Evolutionary conservation across 2,888 invertebrate species (phyloP).

Genomic region (Amblyjoppa proteus): DNA sequence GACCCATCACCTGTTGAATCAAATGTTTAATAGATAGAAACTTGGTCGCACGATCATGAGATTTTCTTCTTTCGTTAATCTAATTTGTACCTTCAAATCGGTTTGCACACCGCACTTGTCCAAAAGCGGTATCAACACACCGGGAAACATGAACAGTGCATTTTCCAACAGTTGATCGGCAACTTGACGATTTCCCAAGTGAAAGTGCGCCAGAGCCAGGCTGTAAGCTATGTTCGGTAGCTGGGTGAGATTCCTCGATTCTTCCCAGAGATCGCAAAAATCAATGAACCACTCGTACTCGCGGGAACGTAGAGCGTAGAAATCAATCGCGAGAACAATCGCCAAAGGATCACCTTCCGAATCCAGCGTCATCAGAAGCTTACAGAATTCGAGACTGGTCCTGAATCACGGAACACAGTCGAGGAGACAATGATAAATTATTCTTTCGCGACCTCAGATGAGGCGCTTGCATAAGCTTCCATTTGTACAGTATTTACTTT

Average conservation of each 20-base stretch:
- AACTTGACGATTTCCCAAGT: slow-evolving; percentile 85
- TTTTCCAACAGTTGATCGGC: slow-evolving; percentile 90
- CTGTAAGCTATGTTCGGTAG: slow-evolving; percentile 96
- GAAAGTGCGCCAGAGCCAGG: slow-evolving; percentile 90
- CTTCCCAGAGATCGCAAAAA: slow-evolving; percentile 87
- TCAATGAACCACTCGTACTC: slow-evolving; percentile 91
- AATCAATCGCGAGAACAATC: slow-evolving; percentile 92
- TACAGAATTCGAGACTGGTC: slow-evolving; percentile 95
- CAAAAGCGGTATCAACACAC: slow-evolving; percentile 89
- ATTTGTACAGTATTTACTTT: background rate
- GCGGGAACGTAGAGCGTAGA: slow-evolving; percentile 91
- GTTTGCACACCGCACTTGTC: slow-evolving; percentile 92
- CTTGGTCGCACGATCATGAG: background rate
- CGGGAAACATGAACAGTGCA: slow-evolving; percentile 93
- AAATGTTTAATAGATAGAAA: background rate
- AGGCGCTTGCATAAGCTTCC: background rate
- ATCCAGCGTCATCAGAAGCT: slow-evolving; percentile 92
- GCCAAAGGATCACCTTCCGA: slow-evolving; percentile 92
- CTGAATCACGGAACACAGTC: slow-evolving; percentile 80
- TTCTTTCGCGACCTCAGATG: background rate
- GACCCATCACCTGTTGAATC: slow-evolving; percentile 74
- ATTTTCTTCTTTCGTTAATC: background rate
- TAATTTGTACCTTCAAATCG: slow-evolving; percentile 86
- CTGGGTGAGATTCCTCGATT: slow-evolving; percentile 90
- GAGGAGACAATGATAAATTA: background rate